Evolutionary conservation across 2,888 invertebrate species (phyloP), one percentile per base, ranked within the genome.

Genomic region (Allolobophora icterica): DNA sequence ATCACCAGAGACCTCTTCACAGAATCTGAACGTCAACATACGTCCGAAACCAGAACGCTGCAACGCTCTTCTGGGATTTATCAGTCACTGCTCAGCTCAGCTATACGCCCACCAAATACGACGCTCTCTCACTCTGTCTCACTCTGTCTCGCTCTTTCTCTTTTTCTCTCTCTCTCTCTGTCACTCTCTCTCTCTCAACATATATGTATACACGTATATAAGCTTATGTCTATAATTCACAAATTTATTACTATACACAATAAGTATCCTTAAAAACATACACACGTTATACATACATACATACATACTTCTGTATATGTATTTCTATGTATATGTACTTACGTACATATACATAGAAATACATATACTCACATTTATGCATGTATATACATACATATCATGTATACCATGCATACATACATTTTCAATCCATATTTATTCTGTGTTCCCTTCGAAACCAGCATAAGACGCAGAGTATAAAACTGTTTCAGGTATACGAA

Each of bases 271-370:
- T 19, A 24, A 24, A 52, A 52, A 52, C 5, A 24, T 52, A 52
- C 6, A 24, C 24, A 52, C 52, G 6, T 52, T 24, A 52, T 24
- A 24, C 52, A 52, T 52, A 52, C 87, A 91, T 91, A 91, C 84
- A 91, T 91, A 52, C 91, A 91, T 91, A 91, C 91, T 91, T 91
- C 91, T 89, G 91, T 87, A 91, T 84, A 84, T 87, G 87, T 91
- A 45, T 5, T 3, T 38, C 38, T 87, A 91, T 91, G 87, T 91
- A 42, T 87, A 87, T 84, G 42, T 91, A 84, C 91, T 42, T 45
- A 84, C 91, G 42, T 52, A 91, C 40, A 91, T 87, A 15, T 91
- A 42, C 84, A 84, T 58, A 91, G 34, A 91, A 1, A 21, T 52
- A 52, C 15, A 24, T 52, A 52, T 52, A 52, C 24, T 24, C 24